These are phyloP conservation scores for Spheniscus mendiculus DNA, from an alignment of 2,113 vertebrate genomes.

Conservation along the genomic window DNA sequence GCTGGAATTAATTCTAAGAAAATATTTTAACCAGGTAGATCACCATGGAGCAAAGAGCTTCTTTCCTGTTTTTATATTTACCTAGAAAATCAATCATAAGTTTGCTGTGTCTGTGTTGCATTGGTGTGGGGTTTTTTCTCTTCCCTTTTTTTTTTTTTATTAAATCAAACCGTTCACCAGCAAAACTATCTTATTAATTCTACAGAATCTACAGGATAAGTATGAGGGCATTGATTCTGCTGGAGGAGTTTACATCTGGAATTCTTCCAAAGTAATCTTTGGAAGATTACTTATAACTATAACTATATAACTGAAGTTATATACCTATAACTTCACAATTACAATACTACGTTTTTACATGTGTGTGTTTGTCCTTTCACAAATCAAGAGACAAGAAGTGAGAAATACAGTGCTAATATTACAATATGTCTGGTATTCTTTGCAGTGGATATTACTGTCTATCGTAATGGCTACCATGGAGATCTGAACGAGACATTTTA, in stretches of 20 bases:
- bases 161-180: not conserved
- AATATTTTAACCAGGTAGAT: not conserved
- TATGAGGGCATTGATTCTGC: not conserved
- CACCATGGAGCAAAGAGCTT: not conserved
- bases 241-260: not conserved
- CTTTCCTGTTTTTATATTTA: not conserved
- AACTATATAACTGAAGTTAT: too few relatives aligned
- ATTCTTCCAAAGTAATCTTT: not conserved
- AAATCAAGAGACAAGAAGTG: not conserved
- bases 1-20: not conserved
- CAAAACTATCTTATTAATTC: not conserved
- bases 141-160: not conserved
- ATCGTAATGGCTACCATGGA: slow-evolving; percentile 95
- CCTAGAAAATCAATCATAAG: not conserved
- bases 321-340: not conserved
- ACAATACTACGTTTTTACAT: not conserved
- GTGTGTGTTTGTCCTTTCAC: not conserved
- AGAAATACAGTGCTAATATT: not conserved
- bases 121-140: not conserved
- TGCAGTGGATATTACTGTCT: slow-evolving; percentile 97
- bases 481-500: slow-evolving; percentile 98
- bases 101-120: not conserved
- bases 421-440: not conserved
- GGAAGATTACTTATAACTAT: too few relatives aligned
- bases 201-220: not conserved